These are phyloP conservation scores for Chrosomus eos DNA, from an alignment of 2,797 vertebrate species.

Conservation along the genomic window DNA sequence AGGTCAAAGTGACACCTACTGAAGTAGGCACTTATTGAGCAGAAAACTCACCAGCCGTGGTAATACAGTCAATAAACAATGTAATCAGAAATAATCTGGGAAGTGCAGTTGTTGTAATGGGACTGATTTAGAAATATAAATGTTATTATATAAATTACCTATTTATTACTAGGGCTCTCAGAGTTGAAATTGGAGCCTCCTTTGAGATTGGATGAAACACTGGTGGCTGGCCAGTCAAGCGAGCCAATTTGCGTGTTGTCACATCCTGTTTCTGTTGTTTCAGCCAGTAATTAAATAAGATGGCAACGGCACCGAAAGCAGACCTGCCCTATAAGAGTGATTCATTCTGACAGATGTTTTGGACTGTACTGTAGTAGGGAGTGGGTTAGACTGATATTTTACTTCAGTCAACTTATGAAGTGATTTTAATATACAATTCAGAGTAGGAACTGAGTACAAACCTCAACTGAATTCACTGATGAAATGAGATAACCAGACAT, in stretches of 20 bases:
- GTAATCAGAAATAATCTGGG: slow-evolving; percentile 60
- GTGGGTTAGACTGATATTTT: slow-evolving; percentile 2
- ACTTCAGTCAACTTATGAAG: not conserved
- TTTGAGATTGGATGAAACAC: slow-evolving; percentile 42
- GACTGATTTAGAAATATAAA: slow-evolving; percentile 63
- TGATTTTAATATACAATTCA: slow-evolving; percentile 25
- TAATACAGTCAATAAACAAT: slow-evolving; percentile 57
- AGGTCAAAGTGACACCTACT: slow-evolving; percentile 12
- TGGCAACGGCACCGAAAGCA: not conserved
- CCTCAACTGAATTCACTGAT: not conserved
- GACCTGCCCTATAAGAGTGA: not conserved
- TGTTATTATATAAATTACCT: slow-evolving; percentile 62
- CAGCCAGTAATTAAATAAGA: slow-evolving; percentile 24
- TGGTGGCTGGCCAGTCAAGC: slow-evolving; percentile 43
- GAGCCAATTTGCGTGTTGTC: slow-evolving; percentile 38
- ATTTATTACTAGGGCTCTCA: slow-evolving; percentile 53
- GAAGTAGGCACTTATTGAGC: slow-evolving; percentile 36
- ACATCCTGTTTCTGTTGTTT: slow-evolving; percentile 37
- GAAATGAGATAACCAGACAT: not conserved
- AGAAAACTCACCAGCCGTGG: slow-evolving; percentile 56
- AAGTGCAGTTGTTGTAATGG: slow-evolving; percentile 58
- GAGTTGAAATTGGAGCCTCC: slow-evolving; percentile 43
- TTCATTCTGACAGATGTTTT: slow-evolving; percentile 38
- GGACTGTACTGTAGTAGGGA: not conserved
- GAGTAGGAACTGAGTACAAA: not conserved